Conservation (phyloP, 2,797 vertebrate genomes). For the Sebastes reedi region DNA sequence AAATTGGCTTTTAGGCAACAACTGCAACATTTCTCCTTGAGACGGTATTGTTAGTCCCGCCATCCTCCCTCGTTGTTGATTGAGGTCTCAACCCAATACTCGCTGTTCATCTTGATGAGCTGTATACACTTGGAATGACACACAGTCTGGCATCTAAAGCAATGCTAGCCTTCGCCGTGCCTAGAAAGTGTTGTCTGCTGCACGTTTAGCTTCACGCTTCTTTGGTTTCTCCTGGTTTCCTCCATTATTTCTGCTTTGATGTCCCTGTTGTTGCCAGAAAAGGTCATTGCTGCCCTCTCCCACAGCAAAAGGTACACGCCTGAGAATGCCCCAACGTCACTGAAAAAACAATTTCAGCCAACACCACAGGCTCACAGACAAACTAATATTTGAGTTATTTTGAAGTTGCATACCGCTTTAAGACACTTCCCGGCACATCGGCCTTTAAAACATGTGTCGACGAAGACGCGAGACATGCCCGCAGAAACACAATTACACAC, state of each 20-base stretch:
- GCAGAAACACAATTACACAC: slow-evolving; percentile 5
- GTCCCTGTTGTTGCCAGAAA: slow-evolving; percentile 20
- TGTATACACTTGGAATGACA: not conserved
- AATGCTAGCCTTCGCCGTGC: not conserved
- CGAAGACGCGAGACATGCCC: not conserved
- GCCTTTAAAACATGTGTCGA: not conserved
- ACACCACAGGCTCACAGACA: not conserved
- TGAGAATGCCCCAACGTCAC: not conserved
- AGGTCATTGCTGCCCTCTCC: slow-evolving; percentile 17
- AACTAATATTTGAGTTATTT: not conserved
- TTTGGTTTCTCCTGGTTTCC: not conserved
- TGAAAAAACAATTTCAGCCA: not conserved
- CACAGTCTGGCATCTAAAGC: not conserved
- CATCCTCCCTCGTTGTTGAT: not conserved
- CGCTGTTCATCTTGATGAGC: not conserved
- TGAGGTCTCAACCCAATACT: not conserved
- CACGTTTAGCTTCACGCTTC: not conserved
- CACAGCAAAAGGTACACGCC: not conserved
- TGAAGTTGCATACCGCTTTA: not conserved
- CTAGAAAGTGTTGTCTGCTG: not conserved
- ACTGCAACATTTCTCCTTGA: not conserved
- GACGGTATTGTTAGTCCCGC: not conserved
- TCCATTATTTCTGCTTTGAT: slow-evolving; percentile 36
- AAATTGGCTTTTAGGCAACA: not conserved
- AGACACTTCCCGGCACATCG: not conserved